These are phyloP conservation scores for Elaeidobius kamerunicus DNA, from an alignment of 2,888 invertebrate genomes.

Conservation along the genomic window DNA sequence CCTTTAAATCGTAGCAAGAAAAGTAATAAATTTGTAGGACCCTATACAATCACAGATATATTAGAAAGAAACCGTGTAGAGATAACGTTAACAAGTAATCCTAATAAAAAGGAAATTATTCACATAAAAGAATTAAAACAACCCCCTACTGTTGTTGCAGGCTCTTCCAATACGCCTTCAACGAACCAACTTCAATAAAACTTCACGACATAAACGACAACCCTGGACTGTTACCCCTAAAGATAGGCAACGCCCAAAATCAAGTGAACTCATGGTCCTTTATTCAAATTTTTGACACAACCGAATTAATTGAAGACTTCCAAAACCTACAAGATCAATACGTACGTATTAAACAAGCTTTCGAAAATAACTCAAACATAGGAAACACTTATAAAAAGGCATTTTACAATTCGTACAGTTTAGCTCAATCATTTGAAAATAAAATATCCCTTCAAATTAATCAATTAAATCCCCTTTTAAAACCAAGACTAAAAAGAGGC, in stretches of 20 bases:
- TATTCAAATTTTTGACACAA: conserved; percentile 23
- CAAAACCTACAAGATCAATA: background rate
- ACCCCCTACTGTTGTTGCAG: conserved; percentile 23
- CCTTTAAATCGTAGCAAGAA: conserved; percentile 1
- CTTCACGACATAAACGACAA: conserved; percentile 17
- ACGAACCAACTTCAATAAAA: background rate
- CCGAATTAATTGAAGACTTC: conserved; percentile 14
- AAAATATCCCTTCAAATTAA: conserved; percentile 14
- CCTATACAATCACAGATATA: background rate
- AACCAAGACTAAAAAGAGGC: conserved; percentile 20
- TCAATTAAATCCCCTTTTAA: conserved; percentile 16
- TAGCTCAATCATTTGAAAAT: conserved; percentile 10
- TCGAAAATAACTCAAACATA: too few species aligned
- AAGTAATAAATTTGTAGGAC: background rate
- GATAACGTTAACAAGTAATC: conserved; percentile 11
- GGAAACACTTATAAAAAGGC: too few species aligned
- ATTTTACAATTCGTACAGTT: background rate
- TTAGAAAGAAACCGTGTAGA: conserved; percentile 21
- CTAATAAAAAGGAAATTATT: conserved; percentile 22
- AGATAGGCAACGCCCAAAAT: conserved; percentile 24
- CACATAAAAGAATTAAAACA: conserved; percentile 26
- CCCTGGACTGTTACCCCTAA: conserved; percentile 20
- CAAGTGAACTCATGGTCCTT: conserved; percentile 23
- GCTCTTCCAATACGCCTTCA: background rate
- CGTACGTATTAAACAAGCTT: background rate